phyloP scores from a whole-genome alignment of 2,113 vertebrate species.

The Aplodontia rufa region DNA sequence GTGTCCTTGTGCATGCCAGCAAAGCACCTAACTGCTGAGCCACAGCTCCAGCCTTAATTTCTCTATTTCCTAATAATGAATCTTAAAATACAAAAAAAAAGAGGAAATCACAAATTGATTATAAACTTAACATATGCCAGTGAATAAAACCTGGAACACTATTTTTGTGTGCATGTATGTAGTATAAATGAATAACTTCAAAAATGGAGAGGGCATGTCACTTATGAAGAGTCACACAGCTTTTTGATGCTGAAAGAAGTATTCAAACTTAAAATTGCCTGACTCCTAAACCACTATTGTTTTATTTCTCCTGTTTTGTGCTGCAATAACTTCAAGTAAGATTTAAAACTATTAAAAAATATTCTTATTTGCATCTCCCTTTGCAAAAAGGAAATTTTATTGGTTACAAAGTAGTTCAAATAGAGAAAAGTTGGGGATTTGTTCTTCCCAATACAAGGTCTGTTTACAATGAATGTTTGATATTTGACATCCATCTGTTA shows the following conservation, averaged over 20 bases:
- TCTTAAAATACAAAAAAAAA: not conserved
- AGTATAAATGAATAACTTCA: not conserved
- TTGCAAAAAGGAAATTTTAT: not conserved
- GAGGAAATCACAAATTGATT: not conserved
- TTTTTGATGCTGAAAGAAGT: not conserved
- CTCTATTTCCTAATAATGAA: not conserved
- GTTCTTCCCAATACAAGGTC: not conserved
- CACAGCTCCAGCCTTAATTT: too few relatives aligned
- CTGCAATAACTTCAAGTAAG: not conserved
- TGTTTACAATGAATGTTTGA: conserved; percentile 22
- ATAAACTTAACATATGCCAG: not conserved
- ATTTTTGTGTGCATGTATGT: not conserved
- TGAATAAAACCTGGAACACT: not conserved
- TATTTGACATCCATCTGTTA: conserved; percentile 48
- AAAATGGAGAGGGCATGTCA: not conserved
- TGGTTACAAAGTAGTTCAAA: not conserved
- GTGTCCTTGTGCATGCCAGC: too few relatives aligned
- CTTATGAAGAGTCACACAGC: not conserved
- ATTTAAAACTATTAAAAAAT: not conserved
- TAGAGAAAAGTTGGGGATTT: not conserved
- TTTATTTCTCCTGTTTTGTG: not conserved
- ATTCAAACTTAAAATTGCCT: not conserved
- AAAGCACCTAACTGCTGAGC: too few relatives aligned
- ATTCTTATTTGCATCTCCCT: not conserved
- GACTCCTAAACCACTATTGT: not conserved